Evolutionary conservation across 2,113 vertebrate species (phyloP).

Genomic region (Thinocorus orbignyianus): DNA sequence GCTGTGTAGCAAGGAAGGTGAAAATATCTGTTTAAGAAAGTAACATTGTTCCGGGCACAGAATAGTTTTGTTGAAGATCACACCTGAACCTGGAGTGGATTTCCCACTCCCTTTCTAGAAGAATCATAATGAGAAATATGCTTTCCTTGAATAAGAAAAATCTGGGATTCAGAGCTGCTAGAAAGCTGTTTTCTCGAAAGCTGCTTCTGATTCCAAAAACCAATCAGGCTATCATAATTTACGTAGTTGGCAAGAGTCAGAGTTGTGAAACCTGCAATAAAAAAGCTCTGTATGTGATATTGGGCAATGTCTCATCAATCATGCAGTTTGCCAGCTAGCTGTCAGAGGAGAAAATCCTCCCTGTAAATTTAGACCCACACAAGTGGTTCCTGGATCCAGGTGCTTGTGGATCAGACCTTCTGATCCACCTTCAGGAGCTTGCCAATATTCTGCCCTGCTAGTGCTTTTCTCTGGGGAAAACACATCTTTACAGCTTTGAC

Average conservation of each 20-base stretch:
- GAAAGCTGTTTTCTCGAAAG: background rate
- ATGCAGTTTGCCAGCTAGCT: background rate
- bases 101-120: background rate
- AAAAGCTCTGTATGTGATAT: background rate
- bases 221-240: background rate
- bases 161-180: background rate
- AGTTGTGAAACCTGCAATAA: background rate
- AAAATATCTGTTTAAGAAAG: background rate
- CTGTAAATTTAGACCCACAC: constrained; percentile 26
- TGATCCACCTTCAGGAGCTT: background rate
- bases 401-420: background rate
- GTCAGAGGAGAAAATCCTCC: constrained; percentile 6
- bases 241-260: background rate
- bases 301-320: constrained; percentile 11
- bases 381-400: background rate
- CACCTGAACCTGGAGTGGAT: background rate
- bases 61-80: background rate
- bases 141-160: background rate
- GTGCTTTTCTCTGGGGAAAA: background rate
- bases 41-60: background rate
- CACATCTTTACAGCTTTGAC: background rate
- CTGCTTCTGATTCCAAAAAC: background rate
- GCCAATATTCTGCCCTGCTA: background rate
- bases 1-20: background rate
- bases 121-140: background rate